Evolutionary conservation across 2,888 invertebrate species (phyloP).

Genomic region (Prenolepis imparis): DNA sequence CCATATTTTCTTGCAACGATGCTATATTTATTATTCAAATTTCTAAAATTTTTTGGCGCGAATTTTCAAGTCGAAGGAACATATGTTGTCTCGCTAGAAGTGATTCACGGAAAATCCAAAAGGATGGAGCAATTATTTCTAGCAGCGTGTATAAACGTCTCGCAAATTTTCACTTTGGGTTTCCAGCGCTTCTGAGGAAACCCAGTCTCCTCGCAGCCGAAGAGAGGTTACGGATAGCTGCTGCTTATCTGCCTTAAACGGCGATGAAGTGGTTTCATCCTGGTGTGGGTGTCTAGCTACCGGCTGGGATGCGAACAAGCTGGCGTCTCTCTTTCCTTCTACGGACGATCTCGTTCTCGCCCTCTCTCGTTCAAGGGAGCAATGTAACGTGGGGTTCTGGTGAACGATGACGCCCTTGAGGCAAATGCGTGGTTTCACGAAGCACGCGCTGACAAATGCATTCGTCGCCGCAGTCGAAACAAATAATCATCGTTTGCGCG

Average conservation of each 20-base stretch:
- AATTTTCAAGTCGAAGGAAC: not conserved
- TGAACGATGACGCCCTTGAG: slow-evolving; percentile 80
- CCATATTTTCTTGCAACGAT: not conserved
- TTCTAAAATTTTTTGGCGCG: not conserved
- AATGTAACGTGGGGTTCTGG: slow-evolving; percentile 59
- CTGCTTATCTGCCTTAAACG: slow-evolving; percentile 68
- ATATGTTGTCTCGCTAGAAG: not conserved
- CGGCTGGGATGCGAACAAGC: slow-evolving; percentile 50
- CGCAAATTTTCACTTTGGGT: slow-evolving; percentile 57
- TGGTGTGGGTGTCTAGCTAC: slow-evolving; percentile 54
- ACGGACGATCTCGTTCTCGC: slow-evolving; percentile 53
- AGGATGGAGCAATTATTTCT: slow-evolving; percentile 41
- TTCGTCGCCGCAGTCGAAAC: slow-evolving; percentile 71
- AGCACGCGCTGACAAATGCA: slow-evolving; percentile 78
- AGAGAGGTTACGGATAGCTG: slow-evolving; percentile 70
- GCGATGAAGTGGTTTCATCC: slow-evolving; percentile 66
- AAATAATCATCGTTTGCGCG: slow-evolving; percentile 66
- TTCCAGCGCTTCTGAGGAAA: slow-evolving; percentile 41
- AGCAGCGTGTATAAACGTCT: slow-evolving; percentile 50
- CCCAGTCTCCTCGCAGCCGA: slow-evolving; percentile 46
- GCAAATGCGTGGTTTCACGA: slow-evolving; percentile 78
- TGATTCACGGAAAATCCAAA: slow-evolving; percentile 30
- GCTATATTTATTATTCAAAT: not conserved
- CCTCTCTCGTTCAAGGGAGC: slow-evolving; percentile 56
- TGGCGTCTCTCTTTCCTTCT: slow-evolving; percentile 44